Percentiles rank a stretch among this genome's conserved stretches.
phyloP scores from a whole-genome alignment of 2,113 vertebrate genomes.

The Neogale vison region DNA sequence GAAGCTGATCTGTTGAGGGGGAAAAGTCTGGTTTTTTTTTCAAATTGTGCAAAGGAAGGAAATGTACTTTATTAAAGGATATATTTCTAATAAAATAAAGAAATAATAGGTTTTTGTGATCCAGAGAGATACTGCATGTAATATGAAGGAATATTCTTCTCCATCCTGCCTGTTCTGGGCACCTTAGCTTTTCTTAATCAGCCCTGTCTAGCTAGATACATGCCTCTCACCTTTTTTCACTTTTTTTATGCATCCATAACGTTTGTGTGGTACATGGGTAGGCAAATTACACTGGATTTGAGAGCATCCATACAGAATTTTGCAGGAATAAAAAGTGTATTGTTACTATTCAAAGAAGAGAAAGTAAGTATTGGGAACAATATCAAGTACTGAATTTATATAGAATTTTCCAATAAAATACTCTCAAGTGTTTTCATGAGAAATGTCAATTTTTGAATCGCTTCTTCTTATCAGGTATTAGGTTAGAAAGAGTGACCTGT shows the following conservation, averaged over 20 bases:
- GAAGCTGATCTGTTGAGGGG: conserved; percentile 49
- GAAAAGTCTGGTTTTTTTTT: not conserved
- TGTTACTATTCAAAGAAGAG: not conserved
- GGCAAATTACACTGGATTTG: not conserved
- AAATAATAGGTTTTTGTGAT: not conserved
- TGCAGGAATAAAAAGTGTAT: not conserved
- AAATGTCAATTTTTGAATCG: not conserved
- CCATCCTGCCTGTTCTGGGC: no score
- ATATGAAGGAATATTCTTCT: not conserved
- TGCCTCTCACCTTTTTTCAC: not conserved
- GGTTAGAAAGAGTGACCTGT: not conserved
- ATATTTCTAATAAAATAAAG: not conserved
- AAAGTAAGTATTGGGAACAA: not conserved
- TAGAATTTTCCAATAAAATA: not conserved
- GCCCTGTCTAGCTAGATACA: not conserved
- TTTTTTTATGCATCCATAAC: not conserved
- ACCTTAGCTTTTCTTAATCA: not conserved
- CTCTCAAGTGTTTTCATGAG: not conserved
- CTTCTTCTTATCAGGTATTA: not conserved
- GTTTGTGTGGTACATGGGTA: not conserved
- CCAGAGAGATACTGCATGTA: rapidly evolving
- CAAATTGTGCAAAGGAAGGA: conserved; percentile 6
- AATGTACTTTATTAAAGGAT: conserved; percentile 26
- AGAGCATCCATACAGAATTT: not conserved
- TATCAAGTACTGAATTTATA: not conserved